phyloP scores from a whole-genome alignment of 2,888 invertebrate genomes.

The Dicyrtoma fusca region DNA sequence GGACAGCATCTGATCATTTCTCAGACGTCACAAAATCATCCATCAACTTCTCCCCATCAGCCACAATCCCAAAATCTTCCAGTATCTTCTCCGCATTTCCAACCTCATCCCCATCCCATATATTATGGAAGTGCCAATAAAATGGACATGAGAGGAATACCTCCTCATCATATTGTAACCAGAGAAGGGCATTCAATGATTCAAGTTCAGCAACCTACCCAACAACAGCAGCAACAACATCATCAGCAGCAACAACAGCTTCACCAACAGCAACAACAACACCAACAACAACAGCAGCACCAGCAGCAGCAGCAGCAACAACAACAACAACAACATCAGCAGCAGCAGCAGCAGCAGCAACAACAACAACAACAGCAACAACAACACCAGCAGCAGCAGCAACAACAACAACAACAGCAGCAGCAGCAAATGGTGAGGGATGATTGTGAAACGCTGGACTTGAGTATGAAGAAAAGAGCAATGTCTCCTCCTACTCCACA shows the following conservation, averaged over 20 bases:
- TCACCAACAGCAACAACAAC: constrained; percentile 41
- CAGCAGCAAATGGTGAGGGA: constrained; percentile 43
- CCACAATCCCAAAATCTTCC: constrained; percentile 43
- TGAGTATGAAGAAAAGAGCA: constrained; percentile 70
- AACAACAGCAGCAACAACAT: constrained; percentile 17
- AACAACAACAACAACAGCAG: neutral
- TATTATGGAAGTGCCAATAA: constrained; percentile 44
- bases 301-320: constrained; percentile 46
- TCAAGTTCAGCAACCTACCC: constrained; percentile 43
- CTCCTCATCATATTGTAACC: constrained; percentile 44
- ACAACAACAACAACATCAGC: neutral
- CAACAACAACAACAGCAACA: constrained; percentile 29
- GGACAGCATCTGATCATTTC: constrained; percentile 39
- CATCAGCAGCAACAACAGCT: neutral
- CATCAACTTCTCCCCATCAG: constrained; percentile 28
- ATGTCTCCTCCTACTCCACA: constrained; percentile 52
- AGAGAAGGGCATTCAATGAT: constrained; percentile 57
- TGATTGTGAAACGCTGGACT: constrained; percentile 70
- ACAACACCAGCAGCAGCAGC: constrained; percentile 42
- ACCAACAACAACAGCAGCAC: constrained; percentile 36
- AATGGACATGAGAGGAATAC: constrained; percentile 46
- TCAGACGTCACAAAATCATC: constrained; percentile 51
- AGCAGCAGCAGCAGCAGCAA: constrained; percentile 18
- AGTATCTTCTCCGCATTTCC: constrained; percentile 41
- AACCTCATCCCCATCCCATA: constrained; percentile 35